A percentile compares a stretch with the other conserved stretches of the same genome.
These are phyloP conservation scores for Drosophila meridiana DNA, from an alignment of 2,888 invertebrate species.

Conservation along the genomic window DNA sequence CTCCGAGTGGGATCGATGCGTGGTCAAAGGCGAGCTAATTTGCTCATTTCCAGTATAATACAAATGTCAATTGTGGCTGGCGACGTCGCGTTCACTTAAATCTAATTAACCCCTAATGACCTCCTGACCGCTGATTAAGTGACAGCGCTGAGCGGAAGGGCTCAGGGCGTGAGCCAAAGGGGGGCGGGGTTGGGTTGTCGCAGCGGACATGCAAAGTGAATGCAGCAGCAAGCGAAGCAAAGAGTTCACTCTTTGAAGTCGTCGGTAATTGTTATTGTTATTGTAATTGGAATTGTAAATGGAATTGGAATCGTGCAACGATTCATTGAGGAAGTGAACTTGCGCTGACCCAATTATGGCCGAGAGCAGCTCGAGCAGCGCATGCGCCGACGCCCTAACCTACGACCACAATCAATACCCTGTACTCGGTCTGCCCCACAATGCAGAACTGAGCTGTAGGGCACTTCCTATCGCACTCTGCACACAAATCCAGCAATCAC, in stretches of 20 bases:
- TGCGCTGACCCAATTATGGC: slow-evolving; percentile 70
- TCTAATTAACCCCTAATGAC: slow-evolving; percentile 82
- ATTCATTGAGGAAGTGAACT: slow-evolving; percentile 72
- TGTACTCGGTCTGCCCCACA: not conserved
- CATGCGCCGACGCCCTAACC: slow-evolving; percentile 75
- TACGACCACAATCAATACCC: slow-evolving; percentile 51
- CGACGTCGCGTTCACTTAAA: slow-evolving; percentile 74
- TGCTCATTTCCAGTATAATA: slow-evolving; percentile 55
- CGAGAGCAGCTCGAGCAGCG: slow-evolving; percentile 30
- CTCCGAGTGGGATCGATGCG: slow-evolving; percentile 17
- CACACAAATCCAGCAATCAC: slow-evolving; percentile 20
- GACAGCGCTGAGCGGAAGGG: slow-evolving; percentile 29
- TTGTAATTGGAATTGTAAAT: too few species aligned
- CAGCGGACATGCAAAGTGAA: slow-evolving; percentile 73
- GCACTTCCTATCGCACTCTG: slow-evolving; percentile 26
- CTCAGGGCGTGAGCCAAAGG: not conserved
- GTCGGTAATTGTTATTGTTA: slow-evolving; percentile 21
- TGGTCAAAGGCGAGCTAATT: slow-evolving; percentile 55
- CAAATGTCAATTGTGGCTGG: slow-evolving; percentile 67
- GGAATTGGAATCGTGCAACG: slow-evolving; percentile 52
- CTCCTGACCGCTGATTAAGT: slow-evolving; percentile 79
- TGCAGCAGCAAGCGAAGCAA: slow-evolving; percentile 38
- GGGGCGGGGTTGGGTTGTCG: not conserved
- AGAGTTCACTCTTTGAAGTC: slow-evolving; percentile 57
- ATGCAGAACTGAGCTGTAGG: not conserved